Base-by-base conservation (phyloP, 2,888 invertebrate species). In the Eudasyphora cyanicolor region DNA sequence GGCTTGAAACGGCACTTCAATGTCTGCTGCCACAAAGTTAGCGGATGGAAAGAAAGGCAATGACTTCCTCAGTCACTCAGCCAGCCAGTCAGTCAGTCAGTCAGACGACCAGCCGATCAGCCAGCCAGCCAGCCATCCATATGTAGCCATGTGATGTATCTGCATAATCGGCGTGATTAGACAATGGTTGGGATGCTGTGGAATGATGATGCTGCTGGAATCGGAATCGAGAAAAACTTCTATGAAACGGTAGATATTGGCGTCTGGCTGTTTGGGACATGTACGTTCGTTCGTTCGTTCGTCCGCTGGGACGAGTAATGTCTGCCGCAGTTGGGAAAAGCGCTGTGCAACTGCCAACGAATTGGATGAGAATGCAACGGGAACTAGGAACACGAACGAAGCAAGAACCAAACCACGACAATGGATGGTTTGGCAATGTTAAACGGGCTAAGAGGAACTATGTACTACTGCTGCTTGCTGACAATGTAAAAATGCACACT, bases 181-280 rank as follows among this genome's bases (percentile, higher is more conserved):
- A 67, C 67, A 67, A 67, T 67, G 67, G 35, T 21, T 60, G 19
- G 64, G 24, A 45, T 49, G 51, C 73, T 35, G 54, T 57, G n/a
- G 54, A 74, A 75, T 75, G 67, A 67, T 42, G 54, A 19, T 49
- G 64, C 60, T 38, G 69, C 21, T 35, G 7, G 21, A 21, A 42
- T 24, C 60, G 7, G 21, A 21, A 42, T 38, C 19, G n/a, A 67
- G 54, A 67, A 80, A 57, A 76, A 51, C 60, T 60, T 62, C 38
- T 73, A 79, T 64, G 81, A 84, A 84, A 84, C 84, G 84, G 84
- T 84, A 84, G 84, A 84, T 84, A 79, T 78, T 81, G 78, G 76
- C 78, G 81, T 79, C 75, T 74, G 45, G 49, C 32, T 8, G 49
- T 64, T 64, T 64, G 8, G 32, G 21, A 35, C 62, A 62, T 62